These are phyloP conservation scores for Falco concolor DNA, from an alignment of 2,797 vertebrate genomes.

Conservation along the genomic window DNA sequence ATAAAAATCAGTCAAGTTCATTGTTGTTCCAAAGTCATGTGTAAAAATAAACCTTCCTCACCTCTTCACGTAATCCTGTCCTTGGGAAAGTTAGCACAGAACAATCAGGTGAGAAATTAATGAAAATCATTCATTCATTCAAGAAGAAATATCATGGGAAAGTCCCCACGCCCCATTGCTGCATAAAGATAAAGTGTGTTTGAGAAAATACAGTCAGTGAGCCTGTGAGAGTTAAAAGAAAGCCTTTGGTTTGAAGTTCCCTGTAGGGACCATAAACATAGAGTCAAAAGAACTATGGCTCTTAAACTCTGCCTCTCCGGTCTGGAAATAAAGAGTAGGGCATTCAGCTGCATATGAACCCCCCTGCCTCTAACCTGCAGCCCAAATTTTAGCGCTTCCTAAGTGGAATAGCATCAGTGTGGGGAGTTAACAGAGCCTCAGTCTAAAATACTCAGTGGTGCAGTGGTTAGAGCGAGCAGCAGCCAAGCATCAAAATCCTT, in stretches of 20 bases:
- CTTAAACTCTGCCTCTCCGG: neutral
- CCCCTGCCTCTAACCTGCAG: neutral
- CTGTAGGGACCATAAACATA: neutral
- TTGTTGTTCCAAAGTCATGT: neutral
- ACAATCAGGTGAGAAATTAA: neutral
- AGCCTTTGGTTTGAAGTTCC: neutral
- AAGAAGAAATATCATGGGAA: neutral
- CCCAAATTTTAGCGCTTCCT: neutral
- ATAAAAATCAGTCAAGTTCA: neutral
- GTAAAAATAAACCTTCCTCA: neutral
- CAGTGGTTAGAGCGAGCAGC: neutral
- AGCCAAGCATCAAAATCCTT: neutral
- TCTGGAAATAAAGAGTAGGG: accelerated
- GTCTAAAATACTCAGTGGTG: neutral
- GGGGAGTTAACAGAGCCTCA: neutral
- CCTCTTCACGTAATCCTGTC: neutral
- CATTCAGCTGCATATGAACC: neutral
- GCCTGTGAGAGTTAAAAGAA: neutral
- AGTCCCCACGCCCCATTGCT: neutral
- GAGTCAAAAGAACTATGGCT: neutral
- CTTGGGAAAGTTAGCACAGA: neutral
- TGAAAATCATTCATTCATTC: neutral
- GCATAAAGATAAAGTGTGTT: neutral
- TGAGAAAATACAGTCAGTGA: neutral
- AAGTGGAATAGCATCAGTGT: neutral